These are phyloP conservation scores for Porites evermanni DNA, from an alignment of 92 coral and sea anemone species.

Conservation along the genomic window DNA sequence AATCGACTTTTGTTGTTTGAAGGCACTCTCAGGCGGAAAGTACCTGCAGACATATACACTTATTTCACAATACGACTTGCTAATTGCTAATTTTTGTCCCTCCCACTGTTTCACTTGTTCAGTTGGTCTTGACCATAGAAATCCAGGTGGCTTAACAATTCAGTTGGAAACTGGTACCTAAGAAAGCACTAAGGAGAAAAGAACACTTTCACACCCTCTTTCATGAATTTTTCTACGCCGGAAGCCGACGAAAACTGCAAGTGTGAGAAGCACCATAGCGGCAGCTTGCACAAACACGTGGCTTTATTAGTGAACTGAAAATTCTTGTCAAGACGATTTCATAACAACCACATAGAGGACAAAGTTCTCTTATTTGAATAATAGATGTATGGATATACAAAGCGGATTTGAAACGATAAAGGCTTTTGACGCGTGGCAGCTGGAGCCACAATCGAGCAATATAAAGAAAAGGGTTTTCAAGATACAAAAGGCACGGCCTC, in stretches of 20 bases:
- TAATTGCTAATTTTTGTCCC: neutral
- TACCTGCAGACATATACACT: neutral
- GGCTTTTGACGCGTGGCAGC: slow-evolving; percentile 48
- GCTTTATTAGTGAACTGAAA: neutral
- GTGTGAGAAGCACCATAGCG: neutral
- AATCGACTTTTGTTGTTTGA: neutral
- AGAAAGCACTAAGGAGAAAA: neutral
- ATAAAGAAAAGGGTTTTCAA: neutral
- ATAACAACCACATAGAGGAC: neutral
- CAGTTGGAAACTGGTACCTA: neutral
- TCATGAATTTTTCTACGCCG: neutral
- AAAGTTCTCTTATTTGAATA: slow-evolving; percentile 45
- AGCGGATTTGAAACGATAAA: slow-evolving; percentile 10
- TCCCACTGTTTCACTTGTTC: neutral
- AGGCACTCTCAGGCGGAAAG: neutral
- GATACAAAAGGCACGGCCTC: neutral
- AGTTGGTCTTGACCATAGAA: neutral
- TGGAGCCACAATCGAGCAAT: slow-evolving; percentile 20
- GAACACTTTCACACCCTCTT: neutral
- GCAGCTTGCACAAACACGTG: slow-evolving; percentile 24
- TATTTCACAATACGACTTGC: neutral
- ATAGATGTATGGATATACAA: slow-evolving; percentile 27
- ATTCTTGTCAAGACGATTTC: neutral
- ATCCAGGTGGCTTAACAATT: neutral
- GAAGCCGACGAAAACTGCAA: neutral